phyloP scores from a whole-genome alignment of 2,113 vertebrate species.

The Regulus satrapa region DNA sequence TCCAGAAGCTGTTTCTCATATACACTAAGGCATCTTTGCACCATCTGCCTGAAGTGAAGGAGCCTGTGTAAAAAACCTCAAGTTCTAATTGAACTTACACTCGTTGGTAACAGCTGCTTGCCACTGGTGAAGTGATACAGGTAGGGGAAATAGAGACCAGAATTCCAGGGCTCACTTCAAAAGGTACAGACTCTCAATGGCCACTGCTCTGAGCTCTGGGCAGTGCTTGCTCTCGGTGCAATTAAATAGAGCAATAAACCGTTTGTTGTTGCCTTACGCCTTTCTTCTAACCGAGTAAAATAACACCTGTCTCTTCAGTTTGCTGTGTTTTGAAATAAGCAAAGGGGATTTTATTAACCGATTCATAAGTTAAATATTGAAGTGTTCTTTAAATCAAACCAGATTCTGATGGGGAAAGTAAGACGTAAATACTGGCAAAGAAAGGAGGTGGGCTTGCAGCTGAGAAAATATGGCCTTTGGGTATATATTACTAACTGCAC shows the following conservation, averaged over 20 bases:
- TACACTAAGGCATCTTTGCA: background rate
- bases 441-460: background rate
- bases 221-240: background rate
- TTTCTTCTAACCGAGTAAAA: background rate
- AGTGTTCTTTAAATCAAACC: slow-evolving; percentile 18
- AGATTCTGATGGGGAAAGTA: slow-evolving; percentile 23
- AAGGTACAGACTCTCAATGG: background rate
- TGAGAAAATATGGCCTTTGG: slow-evolving; percentile 29
- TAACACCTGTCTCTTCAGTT: background rate
- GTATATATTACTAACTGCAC: slow-evolving; percentile 36
- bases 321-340: background rate
- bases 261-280: background rate
- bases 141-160: background rate
- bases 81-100: background rate
- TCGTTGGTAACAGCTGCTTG: background rate
- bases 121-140: background rate
- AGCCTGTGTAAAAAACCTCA: background rate
- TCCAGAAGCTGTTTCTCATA: background rate
- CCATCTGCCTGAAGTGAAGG: background rate
- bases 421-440: slow-evolving; percentile 29
- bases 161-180: background rate
- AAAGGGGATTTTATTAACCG: background rate
- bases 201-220: background rate
- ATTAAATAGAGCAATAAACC: background rate
- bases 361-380: background rate